Base-by-base conservation (phyloP, 2,113 vertebrate species). In the Boulengeromyrus knoepffleri region DNA sequence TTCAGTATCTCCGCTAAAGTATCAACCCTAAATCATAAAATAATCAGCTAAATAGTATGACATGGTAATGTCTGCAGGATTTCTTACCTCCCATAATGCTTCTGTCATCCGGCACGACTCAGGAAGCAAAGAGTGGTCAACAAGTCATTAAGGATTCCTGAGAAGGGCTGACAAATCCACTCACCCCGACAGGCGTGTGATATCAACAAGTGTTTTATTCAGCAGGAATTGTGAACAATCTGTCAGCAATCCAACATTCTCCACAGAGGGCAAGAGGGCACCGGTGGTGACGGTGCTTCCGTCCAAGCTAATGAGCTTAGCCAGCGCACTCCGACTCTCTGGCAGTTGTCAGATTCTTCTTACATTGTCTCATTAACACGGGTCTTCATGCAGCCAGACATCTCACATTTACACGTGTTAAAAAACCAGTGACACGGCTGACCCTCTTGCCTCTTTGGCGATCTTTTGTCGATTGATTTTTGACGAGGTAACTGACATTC, bases 151-250 rank as follows among this genome's bases (percentile, higher is more conserved):
- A 42, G 50, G n/a, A 53, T 53, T 31, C 15, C 77, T 52, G 47
- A 52, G 47, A 52, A 27, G 15, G 5, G n/a, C 7, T 53, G 90
- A 27, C 91, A 88, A 93, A 92, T 89, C 39, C 93, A 92, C 19
- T 83, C 89, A 83, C 89, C 52, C 91, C 93, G 92, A 47, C 93
- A 88, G 89, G 87, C 90, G 70, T 89, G 90, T 92, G 84, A 93
- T 93, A 94, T 95, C 94, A 94, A 96, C 94, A 95, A 96, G 95
- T 96, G 96, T 93, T 96, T 96, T 96, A 96, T 96, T 96, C 96
- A 96, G 95, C 95, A 96, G 95, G 95, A 96, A 96, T 94, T 92
- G 96, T 96, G 95, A 96, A 95, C 95, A 96, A 93, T 95, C 95
- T 95, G 94, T 95, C 94, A 93, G 91, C 95, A 93, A 94, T 93